These are phyloP conservation scores for Holacanthus passer DNA, from an alignment of 2,113 vertebrate genomes.

Conservation along the genomic window DNA sequence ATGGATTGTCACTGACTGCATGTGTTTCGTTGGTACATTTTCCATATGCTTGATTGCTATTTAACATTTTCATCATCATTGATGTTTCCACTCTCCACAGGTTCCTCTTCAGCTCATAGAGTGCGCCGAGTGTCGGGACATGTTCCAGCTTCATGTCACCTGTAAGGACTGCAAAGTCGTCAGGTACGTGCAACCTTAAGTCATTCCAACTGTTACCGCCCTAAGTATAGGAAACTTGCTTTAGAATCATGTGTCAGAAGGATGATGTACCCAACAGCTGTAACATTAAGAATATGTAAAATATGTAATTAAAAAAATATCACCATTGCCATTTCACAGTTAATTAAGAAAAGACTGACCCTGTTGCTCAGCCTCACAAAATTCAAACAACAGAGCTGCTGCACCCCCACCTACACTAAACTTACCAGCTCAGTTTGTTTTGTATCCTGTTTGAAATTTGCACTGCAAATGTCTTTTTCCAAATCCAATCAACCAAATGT, in stretches of 20 bases:
- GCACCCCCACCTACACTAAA: not conserved
- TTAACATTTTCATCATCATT: not conserved
- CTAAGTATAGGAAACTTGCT: not conserved
- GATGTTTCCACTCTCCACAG: conserved; percentile 71
- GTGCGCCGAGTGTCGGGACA: conserved; percentile 94
- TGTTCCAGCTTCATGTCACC: conserved; percentile 97
- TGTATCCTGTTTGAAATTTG: not conserved
- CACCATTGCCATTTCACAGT: not conserved
- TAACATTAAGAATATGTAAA: not conserved
- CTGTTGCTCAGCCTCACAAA: not conserved
- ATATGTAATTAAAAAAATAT: not conserved
- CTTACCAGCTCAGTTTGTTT: not conserved
- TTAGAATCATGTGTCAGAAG: not conserved
- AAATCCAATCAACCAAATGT: not conserved
- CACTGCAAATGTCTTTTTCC: not conserved
- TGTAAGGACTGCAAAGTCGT: conserved; percentile 99
- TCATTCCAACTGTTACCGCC: not conserved
- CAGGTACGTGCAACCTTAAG: conserved; percentile 84
- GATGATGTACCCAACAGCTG: not conserved
- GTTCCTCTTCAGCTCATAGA: conserved; percentile 97
- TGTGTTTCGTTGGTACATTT: conserved; percentile 37
- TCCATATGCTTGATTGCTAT: not conserved
- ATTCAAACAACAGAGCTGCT: not conserved
- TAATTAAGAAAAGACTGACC: not conserved
- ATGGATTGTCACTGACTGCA: conserved; percentile 57